These are phyloP conservation scores for Pheucticus melanocephalus DNA, from an alignment of 2,113 vertebrate species.

Conservation along the genomic window DNA sequence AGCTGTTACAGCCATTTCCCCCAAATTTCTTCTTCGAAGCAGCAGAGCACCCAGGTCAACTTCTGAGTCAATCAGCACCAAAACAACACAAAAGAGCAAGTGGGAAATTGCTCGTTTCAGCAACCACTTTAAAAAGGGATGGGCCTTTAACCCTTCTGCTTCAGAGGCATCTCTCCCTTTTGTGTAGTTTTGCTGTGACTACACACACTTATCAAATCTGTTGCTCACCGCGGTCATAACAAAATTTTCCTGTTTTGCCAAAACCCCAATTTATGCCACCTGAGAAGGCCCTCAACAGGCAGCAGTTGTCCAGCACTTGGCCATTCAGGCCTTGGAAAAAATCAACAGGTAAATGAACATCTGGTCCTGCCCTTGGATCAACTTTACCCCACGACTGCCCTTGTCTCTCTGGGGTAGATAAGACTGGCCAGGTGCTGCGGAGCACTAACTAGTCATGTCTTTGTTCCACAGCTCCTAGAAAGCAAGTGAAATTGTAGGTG, in stretches of 20 bases:
- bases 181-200: background rate
- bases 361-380: background rate
- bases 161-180: background rate
- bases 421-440: background rate
- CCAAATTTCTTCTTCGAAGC: background rate
- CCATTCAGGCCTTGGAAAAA: background rate
- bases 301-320: background rate
- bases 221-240: background rate
- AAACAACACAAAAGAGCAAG: background rate
- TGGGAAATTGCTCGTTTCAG: background rate
- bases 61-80: background rate
- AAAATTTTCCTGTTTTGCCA: background rate
- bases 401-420: accelerated
- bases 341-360: background rate
- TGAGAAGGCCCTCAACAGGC: background rate
- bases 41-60: background rate
- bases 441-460: background rate
- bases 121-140: background rate
- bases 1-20: background rate
- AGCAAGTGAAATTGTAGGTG: background rate
- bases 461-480: background rate
- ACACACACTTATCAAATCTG: background rate
- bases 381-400: background rate
- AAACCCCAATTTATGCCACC: background rate
- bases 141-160: background rate